Conservation (phyloP, 2,113 vertebrate genomes). For the Sakesphorus luctuosus region DNA sequence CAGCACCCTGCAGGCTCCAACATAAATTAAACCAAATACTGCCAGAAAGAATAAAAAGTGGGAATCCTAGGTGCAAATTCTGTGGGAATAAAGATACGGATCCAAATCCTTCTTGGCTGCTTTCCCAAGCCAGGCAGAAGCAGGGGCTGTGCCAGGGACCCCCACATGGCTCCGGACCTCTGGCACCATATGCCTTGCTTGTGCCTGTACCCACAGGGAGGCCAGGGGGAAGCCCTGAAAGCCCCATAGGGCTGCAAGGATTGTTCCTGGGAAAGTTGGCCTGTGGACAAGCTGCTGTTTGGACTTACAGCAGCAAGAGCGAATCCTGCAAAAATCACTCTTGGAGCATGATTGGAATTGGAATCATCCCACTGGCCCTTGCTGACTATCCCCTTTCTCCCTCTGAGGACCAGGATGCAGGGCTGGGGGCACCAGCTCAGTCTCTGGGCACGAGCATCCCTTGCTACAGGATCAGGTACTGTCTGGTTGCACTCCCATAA, state of each 20-base stretch:
- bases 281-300: not conserved
- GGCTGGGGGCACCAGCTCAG: not conserved
- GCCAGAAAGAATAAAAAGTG: not conserved
- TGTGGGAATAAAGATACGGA: not conserved
- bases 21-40: not conserved
- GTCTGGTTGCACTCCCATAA: not conserved
- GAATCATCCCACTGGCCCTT: not conserved
- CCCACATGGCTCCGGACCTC: not conserved
- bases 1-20: accelerated
- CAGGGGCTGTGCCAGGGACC: not conserved
- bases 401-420: not conserved
- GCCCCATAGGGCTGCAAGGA: accelerated
- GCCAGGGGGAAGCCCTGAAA: accelerated
- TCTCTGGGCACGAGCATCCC: accelerated
- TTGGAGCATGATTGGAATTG: not conserved
- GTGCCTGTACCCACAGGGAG: accelerated
- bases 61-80: not conserved
- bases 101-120: not conserved
- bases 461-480: not conserved
- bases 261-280: not conserved
- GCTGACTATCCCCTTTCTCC: accelerated
- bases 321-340: not conserved
- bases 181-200: accelerated
- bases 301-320: not conserved
- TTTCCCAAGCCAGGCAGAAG: not conserved